Evolutionary conservation across 1,140 invertebrate genomes (phyloP).

Genomic region (Goniozus legneri): DNA sequence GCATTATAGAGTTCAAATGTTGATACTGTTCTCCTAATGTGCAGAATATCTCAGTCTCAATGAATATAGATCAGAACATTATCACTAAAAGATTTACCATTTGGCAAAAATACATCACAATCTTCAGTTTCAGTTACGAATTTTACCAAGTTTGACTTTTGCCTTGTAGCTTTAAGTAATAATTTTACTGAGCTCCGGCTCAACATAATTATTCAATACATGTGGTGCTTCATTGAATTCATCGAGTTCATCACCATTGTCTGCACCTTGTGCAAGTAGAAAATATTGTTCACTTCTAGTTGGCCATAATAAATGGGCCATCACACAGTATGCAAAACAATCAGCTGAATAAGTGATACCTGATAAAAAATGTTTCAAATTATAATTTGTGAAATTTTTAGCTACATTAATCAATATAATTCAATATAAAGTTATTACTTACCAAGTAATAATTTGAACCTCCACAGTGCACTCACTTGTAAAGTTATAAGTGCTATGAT

Average conservation of each 20-base stretch:
- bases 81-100: conserved; percentile 30
- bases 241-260: conserved; percentile 78
- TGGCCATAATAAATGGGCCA: conserved; percentile 92
- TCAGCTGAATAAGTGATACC: conserved; percentile 93
- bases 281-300: conserved; percentile 88
- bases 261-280: conserved; percentile 68
- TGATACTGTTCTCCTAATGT: conserved; percentile 18
- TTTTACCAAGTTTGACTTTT: conserved; percentile 19
- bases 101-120: conserved; percentile 47
- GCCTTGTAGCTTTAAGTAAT: conserved; percentile 37
- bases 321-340: conserved; percentile 89
- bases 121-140: too few relatives aligned
- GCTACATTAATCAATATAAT: background rate
- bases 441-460: conserved; percentile 92
- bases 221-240: conserved; percentile 92
- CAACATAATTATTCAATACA: conserved; percentile 65
- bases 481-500: conserved; percentile 90
- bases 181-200: conserved; percentile 50
- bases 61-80: conserved; percentile 33
- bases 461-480: conserved; percentile 91
- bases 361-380: conserved; percentile 38
- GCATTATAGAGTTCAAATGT: too few relatives aligned
- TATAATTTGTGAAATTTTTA: conserved; percentile 1
- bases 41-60: conserved; percentile 48
- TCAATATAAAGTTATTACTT: conserved; percentile 41